A percentile compares a stretch with the other conserved stretches of the same genome.
Conservation (phyloP, 2,797 vertebrate genomes). For the Philypnodon macrostomus region DNA sequence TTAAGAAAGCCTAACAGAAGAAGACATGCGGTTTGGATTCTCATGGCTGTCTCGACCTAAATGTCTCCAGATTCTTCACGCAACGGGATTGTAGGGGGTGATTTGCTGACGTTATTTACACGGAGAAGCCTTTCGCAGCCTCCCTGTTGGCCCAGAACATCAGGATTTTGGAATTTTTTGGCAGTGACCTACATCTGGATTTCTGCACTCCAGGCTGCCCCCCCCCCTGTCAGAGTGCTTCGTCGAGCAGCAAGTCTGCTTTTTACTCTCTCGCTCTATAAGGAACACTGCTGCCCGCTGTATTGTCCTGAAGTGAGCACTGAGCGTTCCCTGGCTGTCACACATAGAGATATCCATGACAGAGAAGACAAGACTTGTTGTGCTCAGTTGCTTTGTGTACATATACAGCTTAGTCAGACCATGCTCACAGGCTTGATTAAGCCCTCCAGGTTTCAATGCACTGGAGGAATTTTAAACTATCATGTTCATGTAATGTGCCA, state of each 20-base stretch:
- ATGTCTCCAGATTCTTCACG: slow-evolving; percentile 77
- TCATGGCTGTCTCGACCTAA: slow-evolving; percentile 75
- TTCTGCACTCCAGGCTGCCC: slow-evolving; percentile 66
- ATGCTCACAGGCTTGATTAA: neutral
- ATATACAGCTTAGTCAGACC: neutral
- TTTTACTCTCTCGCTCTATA: slow-evolving; percentile 25
- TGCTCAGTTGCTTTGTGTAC: slow-evolving; percentile 7
- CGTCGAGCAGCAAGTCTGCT: slow-evolving; percentile 48
- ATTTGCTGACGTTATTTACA: slow-evolving; percentile 79
- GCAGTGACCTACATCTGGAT: slow-evolving; percentile 83
- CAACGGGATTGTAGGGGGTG: slow-evolving; percentile 66
- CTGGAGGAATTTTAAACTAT: no score
- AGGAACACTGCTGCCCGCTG: slow-evolving; percentile 21
- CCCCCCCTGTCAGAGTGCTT: slow-evolving; percentile 58
- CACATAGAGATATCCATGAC: slow-evolving; percentile 47
- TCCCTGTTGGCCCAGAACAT: slow-evolving; percentile 74
- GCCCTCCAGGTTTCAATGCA: neutral
- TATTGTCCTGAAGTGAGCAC: slow-evolving; percentile 35
- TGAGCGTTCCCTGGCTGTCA: slow-evolving; percentile 49
- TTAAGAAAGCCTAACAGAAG: slow-evolving; percentile 71
- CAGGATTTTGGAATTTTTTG: slow-evolving; percentile 77
- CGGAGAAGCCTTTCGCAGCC: slow-evolving; percentile 68
- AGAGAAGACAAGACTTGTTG: slow-evolving; percentile 37
- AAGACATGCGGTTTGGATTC: slow-evolving; percentile 79
- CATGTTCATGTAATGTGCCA: no score